These are phyloP conservation scores for Fulmarus glacialis DNA, from an alignment of 2,113 vertebrate genomes.

Conservation along the genomic window DNA sequence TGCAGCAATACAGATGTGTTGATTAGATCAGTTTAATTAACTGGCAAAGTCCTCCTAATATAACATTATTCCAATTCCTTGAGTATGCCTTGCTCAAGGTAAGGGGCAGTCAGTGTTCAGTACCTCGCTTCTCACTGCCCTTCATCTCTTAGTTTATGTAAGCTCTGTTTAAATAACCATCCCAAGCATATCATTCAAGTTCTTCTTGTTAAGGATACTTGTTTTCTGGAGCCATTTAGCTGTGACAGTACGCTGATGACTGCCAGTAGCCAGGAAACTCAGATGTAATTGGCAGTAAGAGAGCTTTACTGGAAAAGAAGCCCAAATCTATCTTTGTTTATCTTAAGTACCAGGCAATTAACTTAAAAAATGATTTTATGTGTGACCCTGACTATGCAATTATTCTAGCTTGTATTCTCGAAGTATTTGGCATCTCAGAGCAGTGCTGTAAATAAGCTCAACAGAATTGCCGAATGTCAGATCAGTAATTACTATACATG, in stretches of 20 bases:
- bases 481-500: neutral
- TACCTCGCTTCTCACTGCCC: neutral
- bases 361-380: neutral
- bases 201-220: neutral
- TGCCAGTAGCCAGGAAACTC: neutral
- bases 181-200: neutral
- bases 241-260: neutral
- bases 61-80: neutral
- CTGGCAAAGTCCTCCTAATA: neutral
- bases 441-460: neutral
- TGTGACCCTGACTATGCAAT: neutral
- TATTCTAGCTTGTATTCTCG: neutral
- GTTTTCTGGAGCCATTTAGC: neutral
- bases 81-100: neutral
- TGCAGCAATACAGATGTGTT: neutral
- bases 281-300: neutral
- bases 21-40: neutral
- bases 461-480: neutral
- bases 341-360: neutral
- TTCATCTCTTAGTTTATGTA: neutral
- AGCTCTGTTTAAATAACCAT: neutral
- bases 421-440: neutral
- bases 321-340: neutral
- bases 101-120: neutral
- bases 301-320: neutral